Evolutionary conservation across 2,113 vertebrate genomes (phyloP).

Genomic region (Himantopus leucocephalus): DNA sequence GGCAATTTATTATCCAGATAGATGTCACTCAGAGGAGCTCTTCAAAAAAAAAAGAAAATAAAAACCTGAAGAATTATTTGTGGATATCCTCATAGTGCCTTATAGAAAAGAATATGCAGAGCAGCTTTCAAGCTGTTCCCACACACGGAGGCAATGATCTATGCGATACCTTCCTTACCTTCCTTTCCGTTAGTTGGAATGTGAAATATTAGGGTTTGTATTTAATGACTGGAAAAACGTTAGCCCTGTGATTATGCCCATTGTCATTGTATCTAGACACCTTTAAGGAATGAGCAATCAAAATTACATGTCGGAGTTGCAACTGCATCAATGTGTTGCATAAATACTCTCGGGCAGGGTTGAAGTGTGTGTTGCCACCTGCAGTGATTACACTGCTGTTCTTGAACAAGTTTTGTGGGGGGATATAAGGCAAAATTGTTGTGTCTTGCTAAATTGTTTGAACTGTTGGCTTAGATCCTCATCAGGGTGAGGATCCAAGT

Average conservation of each 20-base stretch:
- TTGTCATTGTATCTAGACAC: background rate
- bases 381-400: background rate
- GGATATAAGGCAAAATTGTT: background rate
- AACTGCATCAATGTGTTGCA: background rate
- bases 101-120: background rate
- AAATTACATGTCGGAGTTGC: background rate
- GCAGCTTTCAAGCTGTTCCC: background rate
- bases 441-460: background rate
- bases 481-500: accelerated
- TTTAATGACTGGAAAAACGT: background rate
- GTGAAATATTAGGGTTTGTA: background rate
- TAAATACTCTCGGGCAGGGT: background rate
- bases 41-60: background rate
- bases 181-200: background rate
- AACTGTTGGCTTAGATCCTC: background rate
- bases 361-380: background rate
- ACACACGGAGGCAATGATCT: background rate
- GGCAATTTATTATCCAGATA: conserved; percentile 18
- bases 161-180: background rate
- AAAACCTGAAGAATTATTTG: background rate
- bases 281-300: background rate
- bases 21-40: background rate
- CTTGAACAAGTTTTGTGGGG: background rate
- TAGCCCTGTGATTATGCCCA: background rate
- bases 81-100: background rate